Evolutionary conservation across 2,113 vertebrate genomes (phyloP).

Genomic region (Amphiprion ocellaris): DNA sequence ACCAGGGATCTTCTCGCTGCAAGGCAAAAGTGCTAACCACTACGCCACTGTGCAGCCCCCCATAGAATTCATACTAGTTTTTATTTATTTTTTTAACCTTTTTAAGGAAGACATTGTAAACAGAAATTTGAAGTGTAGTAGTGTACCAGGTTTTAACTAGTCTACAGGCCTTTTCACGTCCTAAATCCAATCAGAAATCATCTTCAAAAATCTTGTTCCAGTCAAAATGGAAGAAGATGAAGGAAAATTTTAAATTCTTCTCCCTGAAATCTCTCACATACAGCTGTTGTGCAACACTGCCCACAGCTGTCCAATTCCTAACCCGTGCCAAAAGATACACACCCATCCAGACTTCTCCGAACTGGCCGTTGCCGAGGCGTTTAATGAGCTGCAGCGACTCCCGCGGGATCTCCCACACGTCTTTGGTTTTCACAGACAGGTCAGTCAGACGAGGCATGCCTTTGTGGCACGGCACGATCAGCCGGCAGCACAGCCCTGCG

Average conservation of each 20-base stretch:
- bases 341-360: conserved; percentile 99
- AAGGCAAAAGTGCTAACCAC: too few relatives aligned
- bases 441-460: conserved; percentile 99
- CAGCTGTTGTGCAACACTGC: conserved; percentile 43
- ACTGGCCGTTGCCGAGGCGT: conserved; percentile 99
- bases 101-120: too few relatives aligned
- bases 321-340: conserved; percentile 76
- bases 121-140: too few relatives aligned
- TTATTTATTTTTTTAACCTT: too few relatives aligned
- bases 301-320: conserved; percentile 44
- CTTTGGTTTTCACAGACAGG: conserved; percentile 99
- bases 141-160: not conserved
- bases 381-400: conserved; percentile 99
- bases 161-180: not conserved
- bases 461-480: conserved; percentile 99
- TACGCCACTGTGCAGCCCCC: too few relatives aligned
- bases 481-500: conserved; percentile 97
- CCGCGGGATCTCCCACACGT: conserved; percentile 99
- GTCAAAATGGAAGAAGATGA: not conserved
- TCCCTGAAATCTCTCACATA: not conserved
- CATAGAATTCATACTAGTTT: too few relatives aligned
- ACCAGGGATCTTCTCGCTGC: too few relatives aligned
- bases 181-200: not conserved
- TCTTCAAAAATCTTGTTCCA: not conserved
- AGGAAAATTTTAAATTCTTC: not conserved